Conservation (phyloP, 2,797 vertebrate genomes). For the Erpetoichthys calabaricus region DNA sequence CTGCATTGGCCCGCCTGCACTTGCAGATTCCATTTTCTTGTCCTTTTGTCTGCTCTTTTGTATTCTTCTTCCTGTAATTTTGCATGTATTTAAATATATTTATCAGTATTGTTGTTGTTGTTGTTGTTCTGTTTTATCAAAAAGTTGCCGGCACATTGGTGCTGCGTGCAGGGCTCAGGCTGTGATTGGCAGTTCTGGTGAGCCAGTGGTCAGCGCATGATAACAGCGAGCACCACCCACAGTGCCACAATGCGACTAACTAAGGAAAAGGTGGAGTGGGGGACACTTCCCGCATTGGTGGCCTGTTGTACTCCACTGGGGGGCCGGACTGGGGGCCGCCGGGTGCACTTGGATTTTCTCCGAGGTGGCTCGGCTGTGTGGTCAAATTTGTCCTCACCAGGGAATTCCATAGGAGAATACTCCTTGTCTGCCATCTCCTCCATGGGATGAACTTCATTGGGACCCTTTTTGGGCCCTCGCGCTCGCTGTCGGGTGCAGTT, state of each 20-base stretch:
- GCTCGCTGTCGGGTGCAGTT: conserved; percentile 82
- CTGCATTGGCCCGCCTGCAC: conserved; percentile 19
- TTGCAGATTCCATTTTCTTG: not conserved
- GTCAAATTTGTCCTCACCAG: conserved; percentile 61
- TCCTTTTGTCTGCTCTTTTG: too few relatives aligned
- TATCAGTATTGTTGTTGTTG: too few relatives aligned
- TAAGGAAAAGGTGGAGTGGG: not conserved
- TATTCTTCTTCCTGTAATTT: too few relatives aligned
- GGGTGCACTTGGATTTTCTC: conserved; percentile 85
- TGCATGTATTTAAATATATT: too few relatives aligned
- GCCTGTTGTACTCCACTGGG: conserved; percentile 94
- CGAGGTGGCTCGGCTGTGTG: conserved; percentile 66
- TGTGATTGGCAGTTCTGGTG: too few relatives aligned
- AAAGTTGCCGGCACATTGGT: conserved; percentile 21
- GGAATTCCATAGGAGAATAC: conserved; percentile 77
- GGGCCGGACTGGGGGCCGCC: conserved; percentile 75
- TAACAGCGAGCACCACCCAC: conserved; percentile 57
- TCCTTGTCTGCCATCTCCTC: conserved; percentile 65
- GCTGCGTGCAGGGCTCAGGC: conserved; percentile 38
- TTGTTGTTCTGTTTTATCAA: too few relatives aligned
- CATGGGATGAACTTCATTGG: conserved; percentile 61
- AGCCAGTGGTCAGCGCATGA: conserved; percentile 63
- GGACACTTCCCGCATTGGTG: conserved; percentile 31
- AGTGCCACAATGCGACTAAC: conserved; percentile 33
- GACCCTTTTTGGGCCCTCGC: conserved; percentile 59